Base-by-base conservation (phyloP, 2,797 vertebrate genomes). In the Hyperoplus lanceolatus region DNA sequence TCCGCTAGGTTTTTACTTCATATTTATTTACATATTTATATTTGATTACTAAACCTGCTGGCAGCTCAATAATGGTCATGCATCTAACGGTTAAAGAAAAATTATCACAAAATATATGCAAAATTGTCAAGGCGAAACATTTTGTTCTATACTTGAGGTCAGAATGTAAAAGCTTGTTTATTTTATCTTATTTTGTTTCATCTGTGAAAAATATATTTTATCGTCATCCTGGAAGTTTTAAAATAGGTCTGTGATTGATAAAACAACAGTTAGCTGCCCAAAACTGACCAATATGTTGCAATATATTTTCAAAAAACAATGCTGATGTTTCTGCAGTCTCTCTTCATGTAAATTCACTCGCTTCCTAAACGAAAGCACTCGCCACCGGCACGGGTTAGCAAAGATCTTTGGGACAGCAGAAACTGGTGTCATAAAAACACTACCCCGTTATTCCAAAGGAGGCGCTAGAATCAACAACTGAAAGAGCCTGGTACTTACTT, bases 71-170 rank as follows among this genome's bases (percentile, higher is more conserved):
- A 45, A 36, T 46, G 65, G 42, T 10, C 48, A 43, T 16, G 21
- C 36, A 45, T 29, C 71, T 38, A 7, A 10, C 12, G 75, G 13
- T 76, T 64, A 77, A 75, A 49, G 16, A 51, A 50, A 64, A 3
- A 61, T 71, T 67, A 77, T 82, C 21, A 75, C 16, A 38, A 49
- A 60, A 75, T 70, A 56, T 16, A 41, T 67, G 29, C 10, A n/a
- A 10, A 63, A 39, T 50, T 45, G 8, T 15, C 16, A 8, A 14
- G 0, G 11, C 49, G 11, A 16, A 15, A 42, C 6, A 48, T 42
- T 45, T 62, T 43, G 16, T 54, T 41, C 16, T 75, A 1, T 16
- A 10, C 57, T 29, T 46, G 6, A 48, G 48, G 39, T 21, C 46
- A 65, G 15, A 65, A 29, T 55, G 39, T n/a, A 29, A 38, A 3